Evolutionary conservation across 2,113 vertebrate species (phyloP).

Genomic region (Neogobius melanostomus): DNA sequence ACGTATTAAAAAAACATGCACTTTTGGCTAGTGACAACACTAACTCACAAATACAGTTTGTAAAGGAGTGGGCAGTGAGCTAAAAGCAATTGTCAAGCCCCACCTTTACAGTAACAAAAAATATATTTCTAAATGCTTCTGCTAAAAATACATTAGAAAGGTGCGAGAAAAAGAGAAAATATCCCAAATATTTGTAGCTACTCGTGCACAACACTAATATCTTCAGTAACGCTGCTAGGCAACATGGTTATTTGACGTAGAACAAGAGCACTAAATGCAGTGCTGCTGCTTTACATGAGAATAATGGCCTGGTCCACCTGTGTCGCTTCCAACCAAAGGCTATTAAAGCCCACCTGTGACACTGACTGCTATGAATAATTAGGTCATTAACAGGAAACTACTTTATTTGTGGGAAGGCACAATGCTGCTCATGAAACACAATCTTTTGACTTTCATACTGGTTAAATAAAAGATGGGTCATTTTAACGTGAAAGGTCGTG

Average conservation of each 20-base stretch:
- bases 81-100: too few relatives aligned
- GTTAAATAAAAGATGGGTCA: background rate
- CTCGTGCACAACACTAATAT: background rate
- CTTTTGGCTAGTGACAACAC: too few relatives aligned
- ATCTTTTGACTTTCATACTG: background rate
- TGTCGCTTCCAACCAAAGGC: conserved; percentile 1
- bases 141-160: too few relatives aligned
- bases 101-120: too few relatives aligned
- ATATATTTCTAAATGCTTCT: too few relatives aligned
- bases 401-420: conserved; percentile 1
- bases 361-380: conserved; percentile 8
- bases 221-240: background rate
- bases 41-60: too few relatives aligned
- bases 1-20: too few relatives aligned
- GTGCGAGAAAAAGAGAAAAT: background rate
- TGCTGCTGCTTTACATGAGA: conserved; percentile 4
- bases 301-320: conserved; percentile 1
- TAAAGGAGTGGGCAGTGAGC: too few relatives aligned
- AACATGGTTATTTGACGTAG: background rate
- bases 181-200: conserved; percentile 5
- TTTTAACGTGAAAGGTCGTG: too few relatives aligned
- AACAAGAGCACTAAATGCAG: conserved; percentile 1
- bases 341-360: conserved; percentile 5
- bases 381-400: conserved; percentile 2
- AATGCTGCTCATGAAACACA: background rate